Evolutionary conservation across 2,888 invertebrate species (phyloP), one percentile per base, ranked within the genome.

Genomic region (Atrina japonica): DNA sequence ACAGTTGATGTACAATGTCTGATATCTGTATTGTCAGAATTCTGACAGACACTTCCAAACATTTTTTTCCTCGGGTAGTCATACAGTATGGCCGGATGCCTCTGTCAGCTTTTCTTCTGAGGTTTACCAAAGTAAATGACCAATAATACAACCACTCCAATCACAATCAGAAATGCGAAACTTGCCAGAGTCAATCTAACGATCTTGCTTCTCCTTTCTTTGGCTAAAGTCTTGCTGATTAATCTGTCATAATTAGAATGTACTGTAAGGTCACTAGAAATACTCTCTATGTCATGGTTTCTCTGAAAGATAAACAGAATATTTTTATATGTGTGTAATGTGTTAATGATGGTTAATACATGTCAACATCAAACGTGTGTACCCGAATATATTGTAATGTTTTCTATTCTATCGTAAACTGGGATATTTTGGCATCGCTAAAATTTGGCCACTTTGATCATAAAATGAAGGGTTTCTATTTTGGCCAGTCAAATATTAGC

Each of bases 171-270:
- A 50, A 72, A 72, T 9, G 63, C 63, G 45, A 72, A 58, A 35
- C 66, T 49, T 0, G 71, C 66, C 50, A 66, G 58, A 21, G 59
- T 53, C 18, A 72, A 16, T 29, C 71, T 61, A 7, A 72, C 35
- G 11, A 66, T 30, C 55, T 41, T 50, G 43, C 53, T 76, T 35
- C 80, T 55, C n/a, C 80, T 53, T 52, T 75, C 72, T 49, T 75
- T 77, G 52, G 75, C 78, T 9, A 77, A 40, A 7, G 75, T 77
- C 41, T 73, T 55, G 50, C 75, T 63, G 23, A 78, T 76, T n/a
- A 79, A 60, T 41, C 69, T 50, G 25, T 82, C 76, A 50, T 79
- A 72, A 7, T 63, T 71, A n/a, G 75, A 73, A 27, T 60, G 61
- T 11, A 40, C 61, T 14, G 50, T 29, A n/a, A 66, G 25, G 65